Base-by-base conservation (phyloP, 2,113 vertebrate species). In the Poeciliopsis turrubarensis region DNA sequence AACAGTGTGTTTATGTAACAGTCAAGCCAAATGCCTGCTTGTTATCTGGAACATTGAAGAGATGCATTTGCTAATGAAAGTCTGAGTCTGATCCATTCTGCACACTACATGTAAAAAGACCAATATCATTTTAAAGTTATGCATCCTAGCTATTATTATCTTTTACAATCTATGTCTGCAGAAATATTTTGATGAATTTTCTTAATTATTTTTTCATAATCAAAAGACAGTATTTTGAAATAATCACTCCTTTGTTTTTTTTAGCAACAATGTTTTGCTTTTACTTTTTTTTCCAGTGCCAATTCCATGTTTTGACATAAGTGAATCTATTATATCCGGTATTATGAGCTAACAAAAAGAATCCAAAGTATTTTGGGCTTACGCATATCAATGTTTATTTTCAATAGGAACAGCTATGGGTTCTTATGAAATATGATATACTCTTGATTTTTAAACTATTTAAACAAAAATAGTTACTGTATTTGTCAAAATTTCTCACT, bases 71-170 rank as follows among this genome's bases (percentile, higher is more conserved):
- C 60, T 39, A 72, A 47, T 26, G 4, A 39, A 54, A 78, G 84
- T 75, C 75, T 84, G 75, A 54, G 60, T 86, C 61, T 79, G 72
- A 84, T 88, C 86, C 68, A 68, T 72, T 62, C 39, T 60, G 66
- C 27, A 61, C 62, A 30, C 51, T 44, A 22, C 22, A 12, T 39
- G 30, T 29, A 51, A 9, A 57, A 70, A 32, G 51, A 57, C 10
- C 22, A 57, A 57, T 57, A 6, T n/a, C 51, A 25, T 25, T n/a
- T 6, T 57, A n/a, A 57, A 57, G 51, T 57, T 57, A n/a, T 57
- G 51, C 51, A n/a, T 7, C 5, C 51, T n/a, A 3, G 51, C 1
- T 57, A 25, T 25, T 57, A 57, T 57, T 57, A 10, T 57, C 7
- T 57, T 8, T 47, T 47, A 17, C 44, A 1, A 47, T 5, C 5